Evolutionary conservation across 2,888 invertebrate species (phyloP), one percentile per base, ranked within the genome.

Genomic region (Incurvaria masculella): DNA sequence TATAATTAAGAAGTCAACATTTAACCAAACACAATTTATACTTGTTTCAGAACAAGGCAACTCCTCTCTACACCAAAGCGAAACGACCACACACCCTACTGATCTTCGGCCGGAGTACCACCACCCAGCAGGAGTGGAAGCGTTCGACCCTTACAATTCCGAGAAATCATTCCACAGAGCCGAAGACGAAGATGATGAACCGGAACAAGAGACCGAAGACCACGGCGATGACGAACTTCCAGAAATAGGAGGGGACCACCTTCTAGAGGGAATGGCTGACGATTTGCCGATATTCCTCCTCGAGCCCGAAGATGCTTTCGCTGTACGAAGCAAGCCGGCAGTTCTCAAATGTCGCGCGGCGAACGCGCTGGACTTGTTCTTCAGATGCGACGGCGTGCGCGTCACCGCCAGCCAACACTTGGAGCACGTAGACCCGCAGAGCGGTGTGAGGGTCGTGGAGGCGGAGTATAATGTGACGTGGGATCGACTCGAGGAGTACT

Each of bases 251-350:
- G 78, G 75, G 57, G 88, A 87, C 57, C 51, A 52, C 46, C 47
- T 53, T 1, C 42, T 53, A 18, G 76, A 76, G 38, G 75, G 76
- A 58, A 85, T 83, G 6, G 83, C 86, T 50, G 87, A 87, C 45
- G 86, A 88, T 40, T 72, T 90, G 53, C 95, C 96, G 14, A 86
- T 91, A 55, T 96, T 97, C 66, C 82, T 93, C 17, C 80, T 86
- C 53, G 94, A 96, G 65, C 97, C 97, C 1, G 85, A 90, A 60
- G 88, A 91, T 65, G 83, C 91, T 1, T 97, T 88, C 71, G 94
- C 96, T 52, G 85, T 95, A 40, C 89, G 93, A 64, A 92, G 88
- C 61, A 89, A 92, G 58, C 93, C 97, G 26, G 95, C 94, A 1
- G 86, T 85, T 2, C 75, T 98, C 26, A 83, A 87, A 46, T 98